phyloP scores from a whole-genome alignment of 2,113 vertebrate genomes.

The Trichomycterus rosablanca region DNA sequence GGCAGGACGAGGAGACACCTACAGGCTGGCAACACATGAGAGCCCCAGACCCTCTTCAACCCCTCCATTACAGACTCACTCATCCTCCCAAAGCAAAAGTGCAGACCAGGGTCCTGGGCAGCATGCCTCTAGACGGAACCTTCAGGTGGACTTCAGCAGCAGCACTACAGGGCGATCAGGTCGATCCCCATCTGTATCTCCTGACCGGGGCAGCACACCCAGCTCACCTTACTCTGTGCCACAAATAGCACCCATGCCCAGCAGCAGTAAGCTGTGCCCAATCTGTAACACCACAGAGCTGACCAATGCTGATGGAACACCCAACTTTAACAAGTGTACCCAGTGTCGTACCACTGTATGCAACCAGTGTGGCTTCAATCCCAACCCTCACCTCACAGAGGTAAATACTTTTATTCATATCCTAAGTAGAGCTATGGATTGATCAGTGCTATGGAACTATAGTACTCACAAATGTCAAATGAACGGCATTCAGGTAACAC shows the following conservation, averaged over 20 bases:
- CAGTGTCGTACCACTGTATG: conserved; percentile 83
- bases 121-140: conserved; percentile 40
- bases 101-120: conserved; percentile 44
- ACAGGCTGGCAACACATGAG: conserved; percentile 64
- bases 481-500: too few relatives aligned
- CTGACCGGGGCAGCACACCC: conserved; percentile 69
- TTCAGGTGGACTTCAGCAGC: conserved; percentile 43
- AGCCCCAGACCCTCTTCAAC: conserved; percentile 53
- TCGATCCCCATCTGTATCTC: conserved; percentile 61
- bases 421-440: not conserved
- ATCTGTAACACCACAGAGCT: conserved; percentile 86
- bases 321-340: conserved; percentile 83
- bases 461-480: too few relatives aligned
- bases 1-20: conserved; percentile 50
- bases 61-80: conserved; percentile 50
- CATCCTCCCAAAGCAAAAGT: conserved; percentile 11
- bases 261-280: conserved; percentile 82
- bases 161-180: conserved; percentile 9
- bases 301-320: conserved; percentile 67
- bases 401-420: conserved; percentile 54
- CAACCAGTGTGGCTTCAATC: conserved; percentile 89
- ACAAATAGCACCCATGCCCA: conserved; percentile 82
- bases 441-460: too few relatives aligned
- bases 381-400: conserved; percentile 84
- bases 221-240: conserved; percentile 83